Conservation (phyloP, 2,113 vertebrate genomes). For the Sitta europaea region DNA sequence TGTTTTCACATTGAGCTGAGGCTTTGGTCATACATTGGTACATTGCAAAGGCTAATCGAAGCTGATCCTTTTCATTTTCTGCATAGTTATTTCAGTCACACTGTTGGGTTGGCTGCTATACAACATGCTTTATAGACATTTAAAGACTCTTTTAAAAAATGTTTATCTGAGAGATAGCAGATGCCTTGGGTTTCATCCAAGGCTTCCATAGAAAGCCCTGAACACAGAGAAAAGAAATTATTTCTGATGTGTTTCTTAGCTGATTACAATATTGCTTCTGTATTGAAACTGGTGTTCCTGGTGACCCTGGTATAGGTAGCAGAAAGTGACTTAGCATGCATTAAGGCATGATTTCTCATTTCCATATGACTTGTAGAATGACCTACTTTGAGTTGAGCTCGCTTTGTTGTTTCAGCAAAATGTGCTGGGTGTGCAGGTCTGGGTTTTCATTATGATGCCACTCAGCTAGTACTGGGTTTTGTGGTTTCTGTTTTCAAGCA, state of each 20-base stretch:
- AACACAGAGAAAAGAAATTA: background rate
- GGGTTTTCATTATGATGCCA: constrained; percentile 17
- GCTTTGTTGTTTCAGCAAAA: constrained; percentile 22
- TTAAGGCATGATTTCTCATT: background rate
- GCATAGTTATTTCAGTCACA: background rate
- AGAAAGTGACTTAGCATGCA: background rate
- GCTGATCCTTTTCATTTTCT: background rate
- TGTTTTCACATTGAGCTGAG: background rate
- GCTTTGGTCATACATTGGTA: background rate
- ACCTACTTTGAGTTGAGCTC: constrained; percentile 28
- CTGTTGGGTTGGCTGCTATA: background rate
- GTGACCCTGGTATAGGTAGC: background rate
- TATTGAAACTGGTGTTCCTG: background rate
- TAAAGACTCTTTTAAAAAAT: background rate
- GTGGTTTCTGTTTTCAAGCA: constrained; percentile 18
- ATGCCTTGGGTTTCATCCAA: constrained; percentile 43
- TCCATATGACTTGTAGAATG: constrained; percentile 28
- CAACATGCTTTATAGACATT: background rate
- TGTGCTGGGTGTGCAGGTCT: background rate
- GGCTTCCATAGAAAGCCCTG: background rate
- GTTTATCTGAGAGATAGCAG: constrained; percentile 46
- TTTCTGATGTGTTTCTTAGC: background rate
- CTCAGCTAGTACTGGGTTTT: background rate
- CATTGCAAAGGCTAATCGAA: background rate
- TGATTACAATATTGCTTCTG: background rate